phyloP scores from a whole-genome alignment of 1,140 invertebrate species.

The Helicoverpa zea region DNA sequence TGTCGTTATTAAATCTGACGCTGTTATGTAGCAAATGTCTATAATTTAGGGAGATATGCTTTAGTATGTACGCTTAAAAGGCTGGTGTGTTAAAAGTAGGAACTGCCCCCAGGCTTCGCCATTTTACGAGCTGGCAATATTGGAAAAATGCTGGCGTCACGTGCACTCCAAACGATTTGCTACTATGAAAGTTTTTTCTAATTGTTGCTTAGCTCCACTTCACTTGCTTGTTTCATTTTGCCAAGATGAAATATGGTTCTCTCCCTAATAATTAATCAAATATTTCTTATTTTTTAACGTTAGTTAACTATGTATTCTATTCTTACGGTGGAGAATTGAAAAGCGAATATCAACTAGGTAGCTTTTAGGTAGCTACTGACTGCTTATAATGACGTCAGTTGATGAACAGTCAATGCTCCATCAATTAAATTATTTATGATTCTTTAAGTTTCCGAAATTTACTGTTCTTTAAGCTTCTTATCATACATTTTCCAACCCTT shows the following conservation, averaged over 20 bases:
- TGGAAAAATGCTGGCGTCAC: slow-evolving; percentile 78
- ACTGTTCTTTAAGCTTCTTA: too few relatives aligned
- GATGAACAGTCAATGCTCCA: too few relatives aligned
- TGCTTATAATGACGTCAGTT: too few relatives aligned
- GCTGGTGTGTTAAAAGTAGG: slow-evolving; percentile 65
- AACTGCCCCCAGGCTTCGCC: slow-evolving; percentile 58
- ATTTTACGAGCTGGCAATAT: slow-evolving; percentile 74
- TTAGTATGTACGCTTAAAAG: slow-evolving; percentile 45
- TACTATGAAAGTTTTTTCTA: slow-evolving; percentile 36
- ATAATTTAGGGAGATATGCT: slow-evolving; percentile 24
- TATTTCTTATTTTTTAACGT: neutral
- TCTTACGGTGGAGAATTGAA: too few relatives aligned
- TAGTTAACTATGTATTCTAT: too few relatives aligned
- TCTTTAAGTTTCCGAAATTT: too few relatives aligned
- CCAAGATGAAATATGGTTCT: slow-evolving; percentile 2
- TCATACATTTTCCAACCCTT: too few relatives aligned
- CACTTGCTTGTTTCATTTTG: slow-evolving; percentile 15
- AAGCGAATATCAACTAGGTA: too few relatives aligned
- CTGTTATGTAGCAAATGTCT: slow-evolving; percentile 18
- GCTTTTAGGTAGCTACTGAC: too few relatives aligned
- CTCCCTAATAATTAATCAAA: neutral
- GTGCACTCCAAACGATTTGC: slow-evolving; percentile 59
- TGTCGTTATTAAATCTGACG: slow-evolving; percentile 32
- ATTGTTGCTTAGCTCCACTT: slow-evolving; percentile 45
- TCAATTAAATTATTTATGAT: too few relatives aligned